Percentiles rank a stretch among this genome's conserved stretches.
These are phyloP conservation scores for Adelges cooleyi DNA, from an alignment of 1,140 invertebrate genomes.

Conservation along the genomic window DNA sequence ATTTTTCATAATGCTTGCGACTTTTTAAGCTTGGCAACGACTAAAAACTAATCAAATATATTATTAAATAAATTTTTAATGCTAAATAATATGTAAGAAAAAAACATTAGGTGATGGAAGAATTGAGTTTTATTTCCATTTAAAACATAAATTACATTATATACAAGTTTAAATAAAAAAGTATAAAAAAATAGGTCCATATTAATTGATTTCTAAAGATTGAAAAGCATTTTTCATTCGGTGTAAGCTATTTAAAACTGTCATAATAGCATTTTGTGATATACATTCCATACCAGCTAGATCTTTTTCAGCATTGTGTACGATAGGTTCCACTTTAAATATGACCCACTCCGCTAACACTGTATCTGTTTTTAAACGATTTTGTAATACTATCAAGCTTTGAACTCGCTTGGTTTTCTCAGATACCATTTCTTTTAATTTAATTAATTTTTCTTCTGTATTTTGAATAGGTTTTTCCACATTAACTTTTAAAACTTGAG, in stretches of 20 bases:
- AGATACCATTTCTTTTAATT: neutral
- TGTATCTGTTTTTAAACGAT: neutral
- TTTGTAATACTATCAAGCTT: neutral
- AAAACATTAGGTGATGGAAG: no score
- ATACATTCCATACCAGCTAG: neutral
- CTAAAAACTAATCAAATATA: no score
- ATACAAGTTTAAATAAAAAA: neutral
- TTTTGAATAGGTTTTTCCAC: neutral
- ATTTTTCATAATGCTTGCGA: no score
- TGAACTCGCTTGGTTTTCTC: constrained; percentile 1
- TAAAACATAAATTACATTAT: no score
- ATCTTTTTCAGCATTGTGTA: constrained; percentile 1
- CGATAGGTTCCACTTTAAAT: constrained; percentile 4
- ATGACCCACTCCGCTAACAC: constrained; percentile 6
- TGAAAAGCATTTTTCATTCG: neutral
- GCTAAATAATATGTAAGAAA: no score
- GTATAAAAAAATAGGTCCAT: neutral
- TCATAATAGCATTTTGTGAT: neutral
- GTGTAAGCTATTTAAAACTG: neutral
- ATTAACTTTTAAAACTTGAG: neutral
- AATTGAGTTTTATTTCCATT: no score
- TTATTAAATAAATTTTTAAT: no score
- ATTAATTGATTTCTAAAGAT: neutral
- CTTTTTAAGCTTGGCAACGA: no score
- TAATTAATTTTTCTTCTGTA: neutral